phyloP scores from a whole-genome alignment of 2,888 invertebrate genomes.

The Cephus pulcher region DNA sequence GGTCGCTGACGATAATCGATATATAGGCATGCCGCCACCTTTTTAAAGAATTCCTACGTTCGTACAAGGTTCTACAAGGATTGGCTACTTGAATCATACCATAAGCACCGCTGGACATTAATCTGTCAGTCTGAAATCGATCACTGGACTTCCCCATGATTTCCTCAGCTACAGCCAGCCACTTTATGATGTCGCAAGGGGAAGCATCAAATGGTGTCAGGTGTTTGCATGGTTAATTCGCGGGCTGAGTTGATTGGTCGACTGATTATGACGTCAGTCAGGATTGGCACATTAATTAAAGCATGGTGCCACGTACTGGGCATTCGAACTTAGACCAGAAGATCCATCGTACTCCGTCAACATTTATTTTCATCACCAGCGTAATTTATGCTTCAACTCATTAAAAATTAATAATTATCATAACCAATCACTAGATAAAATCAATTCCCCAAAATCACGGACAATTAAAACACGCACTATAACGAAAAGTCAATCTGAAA shows the following conservation, averaged over 20 bases:
- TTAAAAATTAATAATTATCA: background rate
- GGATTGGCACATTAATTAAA: conserved; percentile 29
- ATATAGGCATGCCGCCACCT: conserved; percentile 32
- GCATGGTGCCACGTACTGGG: background rate
- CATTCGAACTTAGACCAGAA: background rate
- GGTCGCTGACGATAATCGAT: conserved; percentile 49
- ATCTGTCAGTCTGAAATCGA: background rate
- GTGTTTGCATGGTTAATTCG: conserved; percentile 45
- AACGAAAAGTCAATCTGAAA: background rate
- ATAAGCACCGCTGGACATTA: background rate
- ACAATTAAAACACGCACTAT: background rate
- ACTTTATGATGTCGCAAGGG: background rate
- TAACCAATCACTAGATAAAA: background rate
- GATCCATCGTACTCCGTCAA: background rate
- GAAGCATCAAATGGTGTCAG: conserved; percentile 28
- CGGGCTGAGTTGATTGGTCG: conserved; percentile 37
- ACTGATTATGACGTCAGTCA: conserved; percentile 45
- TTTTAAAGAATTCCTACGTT: background rate
- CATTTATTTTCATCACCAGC: background rate
- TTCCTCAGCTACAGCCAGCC: background rate
- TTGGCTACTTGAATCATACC: background rate
- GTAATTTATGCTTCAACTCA: background rate
- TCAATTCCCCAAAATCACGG: background rate
- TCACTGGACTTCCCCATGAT: background rate
- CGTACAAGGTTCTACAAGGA: background rate